Evolutionary conservation across 2,888 invertebrate genomes (phyloP), one percentile per base, ranked within the genome.

Genomic region (Lasius fuliginosus): DNA sequence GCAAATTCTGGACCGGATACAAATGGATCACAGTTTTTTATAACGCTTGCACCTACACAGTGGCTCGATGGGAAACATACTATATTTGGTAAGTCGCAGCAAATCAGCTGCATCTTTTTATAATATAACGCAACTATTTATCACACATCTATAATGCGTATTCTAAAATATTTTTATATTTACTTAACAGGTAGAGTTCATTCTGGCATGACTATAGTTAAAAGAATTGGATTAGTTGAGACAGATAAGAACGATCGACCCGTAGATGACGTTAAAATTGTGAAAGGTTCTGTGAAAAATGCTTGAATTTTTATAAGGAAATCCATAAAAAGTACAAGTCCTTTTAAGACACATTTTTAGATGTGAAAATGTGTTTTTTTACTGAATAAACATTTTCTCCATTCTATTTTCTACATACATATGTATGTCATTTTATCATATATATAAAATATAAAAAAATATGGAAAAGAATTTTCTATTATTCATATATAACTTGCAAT

Each of bases 1-100:
- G 99, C 99, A 0, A 99, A 99, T 96, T 98, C 99, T 30, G 99
- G 99, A 0, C 99, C 99, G 0, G 97, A 99, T 93, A 97, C 98
- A 8, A 99, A 99, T 95, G 99, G 99, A 3, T 99, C 99, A 46
- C 99, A 99, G 95, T 99, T 99, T 95, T 99, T 99, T 92, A 98
- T 99, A 69, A 99, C 99, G 0, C 95, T 99, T 85, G 99, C 98
- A 0, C 99, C 99, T 1, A 98, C 99, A 0, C 99, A 99, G 92
- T 99, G 99, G 99, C 96, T 99, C 56, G 99, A 99, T 95, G 98
- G 98, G 15, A 99, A 99, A 94, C 99, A 99, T 95, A 96, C 99
- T 2, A 99, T 99, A 93, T 99, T 99, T 95, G 99, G 98, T 90
- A 92, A 91, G 68, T 85, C 30, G 5, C 18, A 9, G 11, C 5